Evolutionary conservation across 2,113 vertebrate genomes (phyloP), one percentile per base, ranked within the genome.

Genomic region (Burhinus oedicnemus): DNA sequence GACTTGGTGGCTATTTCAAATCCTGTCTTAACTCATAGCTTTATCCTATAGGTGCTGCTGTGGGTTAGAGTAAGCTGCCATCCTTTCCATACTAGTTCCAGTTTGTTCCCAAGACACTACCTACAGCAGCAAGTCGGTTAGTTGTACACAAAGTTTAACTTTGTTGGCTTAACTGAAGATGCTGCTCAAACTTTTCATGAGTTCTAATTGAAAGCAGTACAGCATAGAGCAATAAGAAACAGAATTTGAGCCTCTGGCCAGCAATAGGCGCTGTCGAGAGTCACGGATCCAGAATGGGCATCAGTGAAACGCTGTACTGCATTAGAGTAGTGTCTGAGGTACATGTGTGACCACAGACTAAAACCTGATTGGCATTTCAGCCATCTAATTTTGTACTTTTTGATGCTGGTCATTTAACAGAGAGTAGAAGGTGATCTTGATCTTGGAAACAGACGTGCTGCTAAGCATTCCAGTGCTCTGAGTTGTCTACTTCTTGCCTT

Each of bases 241-340:
- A 51, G 23, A n/a, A 34, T 51, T 66, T 40, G 62, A 75, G 61
- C 27, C 23, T 89, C 25, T 51, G 65, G 38, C 17, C 52, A 64
- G 30, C 38, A 14, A 52, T 1, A 65, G 49, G 27, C 2, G 2
- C 9, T 21, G 18, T 12, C 5, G 5, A 60, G 77, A 83, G 34
- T 49, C 25, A 1, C 2, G 2, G 29, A 38, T 51, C 10, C 27
- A 34, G 34, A 52, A 22, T 3, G 19, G 1, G 2, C 1, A 1
- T 57, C n/a, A 1, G 19, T 58, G 32, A 45, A 49, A 54, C 3
- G 1, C 44, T 47, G 49, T 3, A 0, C 58, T 54, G 64, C 83
- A 40, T 15, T 26, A 6, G 38, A 49, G 40, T 19, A 6, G 55
- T 12, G 8, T 27, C 12, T 5, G 10, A 51, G 29, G 44, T 36